A percentile compares a stretch with the other conserved stretches of the same genome.
These are phyloP conservation scores for Petrophora chlorosata DNA, from an alignment of 2,888 invertebrate genomes.

Conservation along the genomic window DNA sequence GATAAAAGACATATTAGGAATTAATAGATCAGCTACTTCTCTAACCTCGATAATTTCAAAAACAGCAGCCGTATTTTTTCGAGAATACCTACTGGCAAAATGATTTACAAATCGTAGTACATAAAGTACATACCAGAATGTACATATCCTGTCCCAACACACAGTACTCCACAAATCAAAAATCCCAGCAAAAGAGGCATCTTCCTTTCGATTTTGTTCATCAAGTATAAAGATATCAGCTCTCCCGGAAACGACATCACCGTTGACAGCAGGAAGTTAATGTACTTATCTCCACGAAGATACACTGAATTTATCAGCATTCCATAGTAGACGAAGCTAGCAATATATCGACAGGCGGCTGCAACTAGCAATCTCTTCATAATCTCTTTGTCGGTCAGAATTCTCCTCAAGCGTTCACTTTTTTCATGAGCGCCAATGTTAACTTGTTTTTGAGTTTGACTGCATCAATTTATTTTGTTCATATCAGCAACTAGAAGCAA, in stretches of 20 bases:
- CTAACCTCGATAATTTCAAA: too few relatives aligned
- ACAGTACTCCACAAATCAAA: conserved; percentile 53
- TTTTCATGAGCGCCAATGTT: conserved; percentile 53
- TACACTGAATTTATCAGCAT: conserved; percentile 67
- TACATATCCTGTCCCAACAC: conserved; percentile 54
- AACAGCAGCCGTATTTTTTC: too few relatives aligned
- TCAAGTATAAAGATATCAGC: conserved; percentile 57
- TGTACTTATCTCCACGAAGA: conserved; percentile 68
- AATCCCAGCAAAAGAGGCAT: conserved; percentile 59
- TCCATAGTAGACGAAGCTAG: conserved; percentile 69
- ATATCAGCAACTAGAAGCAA: conserved; percentile 52
- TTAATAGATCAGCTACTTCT: too few relatives aligned
- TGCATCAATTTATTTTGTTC: conserved; percentile 57
- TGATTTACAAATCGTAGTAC: too few relatives aligned
- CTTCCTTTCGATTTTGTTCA: conserved; percentile 69
- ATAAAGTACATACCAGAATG: conserved; percentile 63
- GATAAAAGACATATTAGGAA: too few relatives aligned
- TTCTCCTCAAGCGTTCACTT: conserved; percentile 52
- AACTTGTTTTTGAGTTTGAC: conserved; percentile 54
- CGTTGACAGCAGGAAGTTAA: conserved; percentile 64
- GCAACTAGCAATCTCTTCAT: conserved; percentile 55
- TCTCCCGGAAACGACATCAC: conserved; percentile 74
- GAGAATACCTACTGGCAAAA: too few relatives aligned
- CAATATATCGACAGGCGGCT: conserved; percentile 55
- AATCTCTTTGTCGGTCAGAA: conserved; percentile 59